phyloP scores from a whole-genome alignment of 1,140 invertebrate genomes.

The Temnothorax curvispinosus region DNA sequence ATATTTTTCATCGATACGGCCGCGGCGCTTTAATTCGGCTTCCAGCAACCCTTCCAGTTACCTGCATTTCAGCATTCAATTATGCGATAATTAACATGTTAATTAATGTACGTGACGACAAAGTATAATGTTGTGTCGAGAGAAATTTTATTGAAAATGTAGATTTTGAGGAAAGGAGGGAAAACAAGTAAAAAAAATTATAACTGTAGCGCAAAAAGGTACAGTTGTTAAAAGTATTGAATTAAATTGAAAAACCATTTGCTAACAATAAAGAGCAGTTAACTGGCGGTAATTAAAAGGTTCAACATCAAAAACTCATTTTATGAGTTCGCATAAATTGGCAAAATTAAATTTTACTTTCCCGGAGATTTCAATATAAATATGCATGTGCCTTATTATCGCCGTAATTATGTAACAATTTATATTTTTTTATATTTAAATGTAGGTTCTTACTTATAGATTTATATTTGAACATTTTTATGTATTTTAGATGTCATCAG shows the following conservation, averaged over 20 bases:
- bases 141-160: constrained; percentile 7
- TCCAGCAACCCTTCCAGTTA: not conserved
- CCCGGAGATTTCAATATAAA: not conserved
- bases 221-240: not conserved
- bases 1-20: constrained; percentile 35
- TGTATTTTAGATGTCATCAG: not conserved
- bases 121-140: not conserved
- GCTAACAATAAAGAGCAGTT: not conserved
- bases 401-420: not conserved
- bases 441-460: not conserved
- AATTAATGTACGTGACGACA: not conserved
- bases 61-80: constrained; percentile 9
- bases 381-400: not conserved
- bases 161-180: not conserved
- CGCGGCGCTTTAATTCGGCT: not conserved
- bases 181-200: not conserved
- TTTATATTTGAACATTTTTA: not conserved
- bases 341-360: constrained; percentile 5
- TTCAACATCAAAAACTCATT: not conserved
- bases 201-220: not conserved
- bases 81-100: constrained; percentile 19
- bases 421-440: not conserved
- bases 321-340: not conserved
- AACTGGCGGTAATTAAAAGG: not conserved
- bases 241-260: constrained; percentile 24